phyloP scores from a whole-genome alignment of 2,888 invertebrate genomes.

The Dasypogon diadema region DNA sequence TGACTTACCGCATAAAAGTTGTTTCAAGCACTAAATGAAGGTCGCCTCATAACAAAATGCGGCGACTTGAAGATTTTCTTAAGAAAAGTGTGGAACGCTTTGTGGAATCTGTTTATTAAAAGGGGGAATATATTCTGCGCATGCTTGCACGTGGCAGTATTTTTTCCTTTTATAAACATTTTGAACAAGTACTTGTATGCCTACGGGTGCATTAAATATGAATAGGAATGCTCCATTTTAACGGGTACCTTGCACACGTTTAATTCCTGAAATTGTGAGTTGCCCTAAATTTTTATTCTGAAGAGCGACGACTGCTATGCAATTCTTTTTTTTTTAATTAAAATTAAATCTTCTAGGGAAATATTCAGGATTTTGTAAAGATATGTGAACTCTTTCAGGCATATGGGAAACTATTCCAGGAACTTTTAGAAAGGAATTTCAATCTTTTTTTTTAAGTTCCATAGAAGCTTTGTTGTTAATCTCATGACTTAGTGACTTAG shows the following conservation, averaged over 20 bases:
- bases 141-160: neutral
- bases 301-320: too few species aligned
- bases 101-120: neutral
- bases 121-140: neutral
- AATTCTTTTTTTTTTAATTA: too few species aligned
- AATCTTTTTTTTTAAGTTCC: too few species aligned
- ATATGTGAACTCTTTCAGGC: too few species aligned
- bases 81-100: conserved; percentile 12
- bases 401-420: too few species aligned
- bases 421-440: too few species aligned
- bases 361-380: too few species aligned
- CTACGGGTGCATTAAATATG: neutral
- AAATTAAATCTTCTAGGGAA: too few species aligned
- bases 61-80: conserved; percentile 4
- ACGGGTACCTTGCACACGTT: neutral
- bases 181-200: neutral
- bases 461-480: too few species aligned
- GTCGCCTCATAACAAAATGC: conserved; percentile 33
- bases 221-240: neutral
- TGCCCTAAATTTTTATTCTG: too few species aligned
- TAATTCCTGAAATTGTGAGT: too few species aligned
- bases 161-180: neutral
- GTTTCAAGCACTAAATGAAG: conserved; percentile 49
- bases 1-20: conserved; percentile 52
- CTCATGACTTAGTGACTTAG: too few species aligned